Evolutionary conservation across 1,140 invertebrate genomes (phyloP).

Genomic region (Uloborus diversus): DNA sequence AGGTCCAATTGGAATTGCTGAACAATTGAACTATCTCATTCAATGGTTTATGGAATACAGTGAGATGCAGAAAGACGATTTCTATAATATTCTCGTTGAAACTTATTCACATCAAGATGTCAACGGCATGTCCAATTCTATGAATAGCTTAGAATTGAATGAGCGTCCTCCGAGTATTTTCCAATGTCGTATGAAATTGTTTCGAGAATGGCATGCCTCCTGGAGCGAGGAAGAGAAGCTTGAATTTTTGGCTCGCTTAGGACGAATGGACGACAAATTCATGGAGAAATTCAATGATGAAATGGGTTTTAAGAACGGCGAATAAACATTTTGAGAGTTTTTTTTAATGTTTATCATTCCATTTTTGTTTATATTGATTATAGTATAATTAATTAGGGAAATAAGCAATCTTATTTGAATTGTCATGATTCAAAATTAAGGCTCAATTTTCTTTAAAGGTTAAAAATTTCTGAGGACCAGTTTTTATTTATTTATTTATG

Average conservation of each 20-base stretch:
- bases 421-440: too few relatives aligned
- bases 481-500: background rate
- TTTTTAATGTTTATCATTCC: constrained; percentile 29
- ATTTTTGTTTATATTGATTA: constrained; percentile 24
- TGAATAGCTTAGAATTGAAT: constrained; percentile 47
- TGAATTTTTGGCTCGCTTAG: constrained; percentile 57
- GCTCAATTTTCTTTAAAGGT: too few relatives aligned
- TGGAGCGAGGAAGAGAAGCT: constrained; percentile 78
- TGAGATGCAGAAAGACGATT: constrained; percentile 84
- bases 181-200: constrained; percentile 87
- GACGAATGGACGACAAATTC: constrained; percentile 58
- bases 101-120: constrained; percentile 43
- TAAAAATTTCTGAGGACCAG: background rate
- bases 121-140: constrained; percentile 41
- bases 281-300: constrained; percentile 58
- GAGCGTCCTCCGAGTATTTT: constrained; percentile 83
- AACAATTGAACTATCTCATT: constrained; percentile 77
- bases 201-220: constrained; percentile 83
- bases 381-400: background rate
- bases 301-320: constrained; percentile 23
- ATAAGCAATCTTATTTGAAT: too few relatives aligned
- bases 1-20: constrained; percentile 53
- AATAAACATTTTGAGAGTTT: constrained; percentile 19
- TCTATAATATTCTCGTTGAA: constrained; percentile 79
- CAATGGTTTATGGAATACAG: constrained; percentile 92